Evolutionary conservation across 2,888 invertebrate species (phyloP).

Genomic region (Melikaiella ostensackeni): DNA sequence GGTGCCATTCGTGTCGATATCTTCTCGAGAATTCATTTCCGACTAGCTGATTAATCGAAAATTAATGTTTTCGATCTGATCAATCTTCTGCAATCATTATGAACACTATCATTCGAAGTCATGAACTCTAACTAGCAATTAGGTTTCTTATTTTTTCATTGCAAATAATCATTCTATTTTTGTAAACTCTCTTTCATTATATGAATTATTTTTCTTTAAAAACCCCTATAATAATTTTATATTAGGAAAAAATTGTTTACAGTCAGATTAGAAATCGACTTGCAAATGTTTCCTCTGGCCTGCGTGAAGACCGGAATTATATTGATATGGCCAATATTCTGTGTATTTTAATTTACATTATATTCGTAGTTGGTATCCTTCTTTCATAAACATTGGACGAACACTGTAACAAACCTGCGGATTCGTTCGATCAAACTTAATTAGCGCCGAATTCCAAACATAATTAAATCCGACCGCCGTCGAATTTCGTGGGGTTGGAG

Average conservation of each 20-base stretch:
- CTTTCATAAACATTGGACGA: constrained; percentile 69
- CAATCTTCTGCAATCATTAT: constrained; percentile 2
- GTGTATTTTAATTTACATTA: constrained; percentile 71
- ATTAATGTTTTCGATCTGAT: constrained; percentile 4
- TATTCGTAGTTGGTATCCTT: constrained; percentile 65
- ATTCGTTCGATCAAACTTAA: constrained; percentile 75
- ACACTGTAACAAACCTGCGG: constrained; percentile 70
- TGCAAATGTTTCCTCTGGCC: not conserved
- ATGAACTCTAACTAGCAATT: too few species aligned
- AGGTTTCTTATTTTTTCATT: too few species aligned
- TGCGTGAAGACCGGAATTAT: constrained; percentile 40
- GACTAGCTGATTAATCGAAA: constrained; percentile 26
- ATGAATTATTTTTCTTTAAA: too few species aligned
- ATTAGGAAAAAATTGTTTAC: too few species aligned
- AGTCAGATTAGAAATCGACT: not conserved
- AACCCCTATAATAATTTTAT: too few species aligned
- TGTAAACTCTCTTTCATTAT: too few species aligned
- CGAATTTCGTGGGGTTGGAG: constrained; percentile 60
- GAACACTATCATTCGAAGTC: not conserved
- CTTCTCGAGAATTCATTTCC: constrained; percentile 38
- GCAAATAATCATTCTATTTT: too few species aligned
- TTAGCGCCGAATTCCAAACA: constrained; percentile 74
- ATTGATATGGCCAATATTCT: constrained; percentile 46
- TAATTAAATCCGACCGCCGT: constrained; percentile 72
- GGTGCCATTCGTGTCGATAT: constrained; percentile 40